Base-by-base conservation (phyloP, 1,140 invertebrate species). In the Polyergus mexicanus region DNA sequence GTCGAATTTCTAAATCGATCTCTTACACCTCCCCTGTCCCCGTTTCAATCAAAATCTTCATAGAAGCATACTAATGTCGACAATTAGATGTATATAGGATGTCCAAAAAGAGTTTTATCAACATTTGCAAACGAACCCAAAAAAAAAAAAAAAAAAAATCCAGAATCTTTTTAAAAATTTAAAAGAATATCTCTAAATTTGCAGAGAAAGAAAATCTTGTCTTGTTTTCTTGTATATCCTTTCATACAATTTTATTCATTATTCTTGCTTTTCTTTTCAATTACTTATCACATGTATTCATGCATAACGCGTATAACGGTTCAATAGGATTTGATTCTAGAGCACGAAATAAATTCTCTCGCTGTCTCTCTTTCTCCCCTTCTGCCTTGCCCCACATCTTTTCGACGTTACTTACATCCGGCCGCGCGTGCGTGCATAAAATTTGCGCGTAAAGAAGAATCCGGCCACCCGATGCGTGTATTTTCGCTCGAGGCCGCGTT, bases 401-500 rank as follows among this genome's bases (percentile, higher is more conserved):
- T 35, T 54, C 19, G 10, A 63, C 38, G 28, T 51, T 51, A 13
- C 66, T 58, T 65, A 28, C 28, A 74, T 62, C 25, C 68, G 38
- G 38, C 38, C 8, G 35, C 13, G n/a, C 38, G 63, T 47, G 16
- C 19, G 2, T 32, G 22, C 63, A 38, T 60, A n/a, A 83, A 72
- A 62, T 72, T 38, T 25, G 35, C 25, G 19, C 38, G 3, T 19
- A 81, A 81, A 74, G 19, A 51, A 83, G n/a, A 72, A 74, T 62
- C 7, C 41, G 54, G 4, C 44, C 28, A 25, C 8, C 6, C 78
- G 38, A 60, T 6, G 54, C 8, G 44, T 62, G 41, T 84, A 75
- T 81, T 54, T 83, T 88, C 68, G 47, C n/a, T 62, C 60, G 85
- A 87, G 76, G 62, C 56, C 72, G 41, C 44, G 3, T 16, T 25